Base-by-base conservation (phyloP, 2,113 vertebrate genomes). In the Balaeniceps rex region DNA sequence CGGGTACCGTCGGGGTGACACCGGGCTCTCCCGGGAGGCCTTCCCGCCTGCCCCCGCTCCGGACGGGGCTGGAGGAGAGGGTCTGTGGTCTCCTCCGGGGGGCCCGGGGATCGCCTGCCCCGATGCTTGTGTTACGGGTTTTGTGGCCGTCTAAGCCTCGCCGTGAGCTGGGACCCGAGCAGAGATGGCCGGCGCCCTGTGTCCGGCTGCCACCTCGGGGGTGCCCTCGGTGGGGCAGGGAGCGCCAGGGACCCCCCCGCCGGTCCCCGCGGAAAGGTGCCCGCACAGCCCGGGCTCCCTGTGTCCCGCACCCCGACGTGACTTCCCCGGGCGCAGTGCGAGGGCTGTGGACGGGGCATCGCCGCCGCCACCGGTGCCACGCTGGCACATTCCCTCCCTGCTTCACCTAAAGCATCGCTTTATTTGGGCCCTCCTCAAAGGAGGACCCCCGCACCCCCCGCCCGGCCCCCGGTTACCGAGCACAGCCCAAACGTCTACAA, bases 81-180 rank as follows among this genome's bases (percentile, higher is more conserved):
- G 6, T 5, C 12, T 17, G 25, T 28, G 36, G 3, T 25, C 23
- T 25, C 46, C 38, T 42, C 25, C 15, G 28, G 31, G 22, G 18
- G 5, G 6, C 7, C 9, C 36, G 10, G 34, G 34, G 12, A 38
- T 19, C 69, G 10, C 47, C 47, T 36, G 6, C 38, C 16, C 11
- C 10, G 4, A 1, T 7, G 28, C 18, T 12, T 34, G 19, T 3
- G 10, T 19, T 23, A 4, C 1, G 26, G 18, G 1, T 14, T 28
- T 61, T 52, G 17, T 42, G 23, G 24, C 51, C 14, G 2, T 11
- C 26, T 11, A n/a, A 52, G 31, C 36, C 26, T 38, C 52, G 7
- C 57, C 5, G 6, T 33, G 69, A 91, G 9, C 29, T n/a, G 6
- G 7, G 17, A 28, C 23, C 10, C 17, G 5, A 36, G 38, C 15